Conservation (phyloP, 2,888 invertebrate species). For the Ichneumoninae sp. region DNA sequence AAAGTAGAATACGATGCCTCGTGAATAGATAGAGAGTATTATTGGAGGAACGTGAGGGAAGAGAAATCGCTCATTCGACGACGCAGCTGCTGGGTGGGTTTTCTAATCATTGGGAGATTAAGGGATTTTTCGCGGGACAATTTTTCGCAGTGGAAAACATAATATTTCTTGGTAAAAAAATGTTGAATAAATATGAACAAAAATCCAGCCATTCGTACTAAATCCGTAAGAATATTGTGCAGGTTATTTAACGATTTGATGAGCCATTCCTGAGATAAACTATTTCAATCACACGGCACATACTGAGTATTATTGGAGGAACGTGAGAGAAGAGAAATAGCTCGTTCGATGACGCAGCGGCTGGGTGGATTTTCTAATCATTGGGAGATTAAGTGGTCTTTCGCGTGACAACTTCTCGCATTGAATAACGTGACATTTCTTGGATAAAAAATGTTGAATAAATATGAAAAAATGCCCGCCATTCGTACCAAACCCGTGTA, state of each 20-base stretch:
- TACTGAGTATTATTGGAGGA: too few species aligned
- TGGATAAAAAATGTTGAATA: neutral
- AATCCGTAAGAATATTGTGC: too few species aligned
- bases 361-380: too few species aligned
- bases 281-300: too few species aligned
- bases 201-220: too few species aligned
- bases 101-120: neutral
- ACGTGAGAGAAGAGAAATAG: too few species aligned
- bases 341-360: too few species aligned
- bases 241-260: too few species aligned
- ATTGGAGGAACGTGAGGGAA: neutral
- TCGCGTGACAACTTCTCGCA: neutral
- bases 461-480: too few species aligned
- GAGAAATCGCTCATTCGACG: slow-evolving; percentile 2
- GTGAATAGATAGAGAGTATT: neutral
- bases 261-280: too few species aligned
- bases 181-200: neutral
- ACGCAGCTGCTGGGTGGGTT: neutral
- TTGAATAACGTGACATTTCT: neutral
- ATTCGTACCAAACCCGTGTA: too few species aligned
- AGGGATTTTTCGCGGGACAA: neutral
- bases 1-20: slow-evolving; percentile 2
- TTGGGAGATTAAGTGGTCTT: neutral
- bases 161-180: neutral
- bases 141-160: neutral